phyloP scores from a whole-genome alignment of 2,113 vertebrate species.

The Micronycteris hirsuta region DNA sequence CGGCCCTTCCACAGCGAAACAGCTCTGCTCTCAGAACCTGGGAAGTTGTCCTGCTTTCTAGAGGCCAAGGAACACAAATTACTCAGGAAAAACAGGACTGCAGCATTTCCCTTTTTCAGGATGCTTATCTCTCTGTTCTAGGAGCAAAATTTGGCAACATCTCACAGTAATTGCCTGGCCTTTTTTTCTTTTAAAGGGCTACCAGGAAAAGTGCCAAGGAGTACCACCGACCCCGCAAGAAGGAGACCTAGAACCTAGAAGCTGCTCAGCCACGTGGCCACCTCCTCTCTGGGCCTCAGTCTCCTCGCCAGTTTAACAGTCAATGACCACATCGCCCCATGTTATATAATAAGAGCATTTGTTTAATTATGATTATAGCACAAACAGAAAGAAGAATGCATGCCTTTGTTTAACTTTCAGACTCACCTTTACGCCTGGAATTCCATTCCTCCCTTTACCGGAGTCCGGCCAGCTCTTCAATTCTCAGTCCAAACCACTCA shows the following conservation, averaged over 20 bases:
- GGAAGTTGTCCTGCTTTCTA: neutral
- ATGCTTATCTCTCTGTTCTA: constrained; percentile 26
- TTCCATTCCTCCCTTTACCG: neutral
- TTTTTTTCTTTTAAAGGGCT: neutral
- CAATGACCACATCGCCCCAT: neutral
- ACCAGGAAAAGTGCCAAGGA: constrained; percentile 9
- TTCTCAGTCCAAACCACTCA: constrained; percentile 10
- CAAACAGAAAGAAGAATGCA: constrained; percentile 57
- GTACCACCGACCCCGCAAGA: neutral
- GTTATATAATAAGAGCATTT: neutral
- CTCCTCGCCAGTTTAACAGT: neutral
- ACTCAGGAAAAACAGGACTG: neutral
- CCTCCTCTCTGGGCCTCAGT: neutral
- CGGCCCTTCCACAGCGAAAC: constrained; percentile 25
- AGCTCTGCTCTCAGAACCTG: neutral
- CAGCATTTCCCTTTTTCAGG: constrained; percentile 30
- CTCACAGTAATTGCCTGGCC: neutral
- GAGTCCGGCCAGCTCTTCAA: neutral
- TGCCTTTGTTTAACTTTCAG: neutral
- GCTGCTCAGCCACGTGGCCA: neutral
- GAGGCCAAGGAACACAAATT: constrained; percentile 28
- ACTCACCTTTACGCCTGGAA: neutral
- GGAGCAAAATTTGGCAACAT: neutral
- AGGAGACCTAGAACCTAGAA: neutral
- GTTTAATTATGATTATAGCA: neutral